Evolutionary conservation across 2,113 vertebrate genomes (phyloP).

Genomic region (Cinclus mexicanus): DNA sequence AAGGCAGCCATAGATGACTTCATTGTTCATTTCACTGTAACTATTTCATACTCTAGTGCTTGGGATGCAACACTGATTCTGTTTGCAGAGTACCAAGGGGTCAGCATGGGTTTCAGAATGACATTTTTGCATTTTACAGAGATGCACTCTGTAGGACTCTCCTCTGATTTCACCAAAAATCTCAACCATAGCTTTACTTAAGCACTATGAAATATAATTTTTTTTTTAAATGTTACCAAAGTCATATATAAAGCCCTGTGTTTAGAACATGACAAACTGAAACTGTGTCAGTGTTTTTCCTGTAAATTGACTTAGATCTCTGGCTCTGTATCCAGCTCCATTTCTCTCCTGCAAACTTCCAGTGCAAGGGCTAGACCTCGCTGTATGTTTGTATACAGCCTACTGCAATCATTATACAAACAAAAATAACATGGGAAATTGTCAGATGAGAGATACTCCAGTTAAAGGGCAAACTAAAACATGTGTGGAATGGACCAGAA

Average conservation of each 20-base stretch:
- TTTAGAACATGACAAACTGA: not conserved
- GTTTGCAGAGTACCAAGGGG: not conserved
- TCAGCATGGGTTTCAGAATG: not conserved
- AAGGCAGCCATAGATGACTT: not conserved
- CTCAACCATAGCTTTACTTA: not conserved
- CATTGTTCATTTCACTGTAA: not conserved
- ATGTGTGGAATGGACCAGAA: not conserved
- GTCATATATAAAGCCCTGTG: not conserved
- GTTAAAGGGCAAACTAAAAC: constrained; percentile 23
- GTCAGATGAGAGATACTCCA: constrained; percentile 32
- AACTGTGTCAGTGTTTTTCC: not conserved
- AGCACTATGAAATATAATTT: not conserved
- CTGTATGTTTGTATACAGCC: not conserved
- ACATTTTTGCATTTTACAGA: not conserved
- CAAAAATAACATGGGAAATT: constrained; percentile 37
- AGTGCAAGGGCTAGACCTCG: not conserved
- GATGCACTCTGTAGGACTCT: not conserved
- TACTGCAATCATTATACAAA: constrained; percentile 14
- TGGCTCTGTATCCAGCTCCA: not conserved
- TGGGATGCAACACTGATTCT: not conserved
- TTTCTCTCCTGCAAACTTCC: not conserved
- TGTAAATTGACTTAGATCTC: not conserved
- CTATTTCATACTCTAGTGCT: not conserved
- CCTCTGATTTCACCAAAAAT: not conserved
- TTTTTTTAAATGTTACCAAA: not conserved